Percentiles rank a stretch among this genome's conserved stretches.
Evolutionary conservation across 1,140 invertebrate species (phyloP).

Genomic region (Drosophila pandora): DNA sequence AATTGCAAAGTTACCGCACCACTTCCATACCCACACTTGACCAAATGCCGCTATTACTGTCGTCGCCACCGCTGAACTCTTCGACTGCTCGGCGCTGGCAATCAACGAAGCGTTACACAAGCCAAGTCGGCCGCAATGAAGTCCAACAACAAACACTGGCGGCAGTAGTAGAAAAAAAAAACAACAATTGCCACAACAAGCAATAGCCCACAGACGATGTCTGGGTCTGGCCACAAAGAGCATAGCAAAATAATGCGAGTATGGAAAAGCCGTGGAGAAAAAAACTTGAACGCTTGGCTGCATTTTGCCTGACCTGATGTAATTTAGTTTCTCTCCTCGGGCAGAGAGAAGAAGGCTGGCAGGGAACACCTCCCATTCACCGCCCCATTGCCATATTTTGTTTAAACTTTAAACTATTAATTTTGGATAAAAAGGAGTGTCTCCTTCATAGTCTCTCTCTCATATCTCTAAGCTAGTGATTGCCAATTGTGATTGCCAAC

Average conservation of each 20-base stretch:
- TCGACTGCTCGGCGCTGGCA: slow-evolving; percentile 37
- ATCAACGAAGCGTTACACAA: slow-evolving; percentile 68
- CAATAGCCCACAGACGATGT: slow-evolving; percentile 40
- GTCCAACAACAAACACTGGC: slow-evolving; percentile 36
- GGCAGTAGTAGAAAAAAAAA: background rate
- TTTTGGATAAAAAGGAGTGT: slow-evolving; percentile 36
- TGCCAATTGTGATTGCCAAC: too few relatives aligned
- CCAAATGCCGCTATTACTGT: slow-evolving; percentile 41
- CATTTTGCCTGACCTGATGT: slow-evolving; percentile 79
- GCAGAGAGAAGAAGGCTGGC: slow-evolving; percentile 11
- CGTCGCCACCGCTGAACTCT: slow-evolving; percentile 30
- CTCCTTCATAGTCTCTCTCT: background rate
- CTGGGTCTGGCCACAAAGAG: slow-evolving; percentile 72
- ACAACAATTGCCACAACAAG: background rate
- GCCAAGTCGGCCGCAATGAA: slow-evolving; percentile 66
- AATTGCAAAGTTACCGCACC: slow-evolving; percentile 20
- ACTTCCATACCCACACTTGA: slow-evolving; percentile 52
- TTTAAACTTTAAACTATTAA: slow-evolving; percentile 36
- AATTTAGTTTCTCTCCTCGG: slow-evolving; percentile 64
- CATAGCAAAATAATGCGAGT: slow-evolving; percentile 50
- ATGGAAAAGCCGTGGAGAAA: slow-evolving; percentile 24
- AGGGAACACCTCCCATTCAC: slow-evolving; percentile 12
- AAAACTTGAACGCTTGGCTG: slow-evolving; percentile 68
- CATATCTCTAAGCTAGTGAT: too few relatives aligned
- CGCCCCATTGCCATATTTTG: slow-evolving; percentile 12